Percentiles rank a stretch among this genome's conserved stretches.
Conservation (phyloP, 2,888 invertebrate genomes). For the Fabriciana adippe region DNA sequence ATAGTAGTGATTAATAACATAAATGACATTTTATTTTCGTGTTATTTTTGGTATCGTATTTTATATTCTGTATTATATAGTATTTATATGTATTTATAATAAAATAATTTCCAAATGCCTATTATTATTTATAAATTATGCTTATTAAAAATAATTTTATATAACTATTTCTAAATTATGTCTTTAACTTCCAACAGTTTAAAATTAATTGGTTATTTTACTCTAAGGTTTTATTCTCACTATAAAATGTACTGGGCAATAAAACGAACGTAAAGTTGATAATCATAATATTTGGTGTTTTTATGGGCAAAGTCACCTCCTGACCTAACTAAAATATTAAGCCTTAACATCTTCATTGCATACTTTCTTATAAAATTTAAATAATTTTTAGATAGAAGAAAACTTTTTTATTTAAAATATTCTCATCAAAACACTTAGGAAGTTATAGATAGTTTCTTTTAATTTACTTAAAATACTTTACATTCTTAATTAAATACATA, state of each 20-base stretch:
- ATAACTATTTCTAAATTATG: conserved; percentile 5
- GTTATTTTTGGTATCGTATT: too few relatives aligned
- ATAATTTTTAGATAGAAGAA: background rate
- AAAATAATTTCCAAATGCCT: too few relatives aligned
- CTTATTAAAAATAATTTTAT: background rate
- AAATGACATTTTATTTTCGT: too few relatives aligned
- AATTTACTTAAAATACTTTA: too few relatives aligned
- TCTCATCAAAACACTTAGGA: too few relatives aligned
- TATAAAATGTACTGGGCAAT: conserved; percentile 9
- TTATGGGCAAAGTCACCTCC: conserved; percentile 9
- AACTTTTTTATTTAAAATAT: background rate
- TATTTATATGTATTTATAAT: too few relatives aligned
- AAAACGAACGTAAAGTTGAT: background rate
- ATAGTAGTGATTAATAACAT: too few relatives aligned
- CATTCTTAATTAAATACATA: too few relatives aligned
- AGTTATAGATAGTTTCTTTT: too few relatives aligned
- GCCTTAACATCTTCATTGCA: background rate
- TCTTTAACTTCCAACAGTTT: conserved; percentile 10
- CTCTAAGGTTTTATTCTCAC: conserved; percentile 1
- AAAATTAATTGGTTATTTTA: conserved; percentile 11
- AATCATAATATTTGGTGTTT: conserved; percentile 11
- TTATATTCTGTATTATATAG: too few relatives aligned
- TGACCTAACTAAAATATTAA: conserved; percentile 6
- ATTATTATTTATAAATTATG: too few relatives aligned
- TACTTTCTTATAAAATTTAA: background rate